Evolutionary conservation across 2,888 invertebrate genomes (phyloP).

Genomic region (Griposia aprilina): DNA sequence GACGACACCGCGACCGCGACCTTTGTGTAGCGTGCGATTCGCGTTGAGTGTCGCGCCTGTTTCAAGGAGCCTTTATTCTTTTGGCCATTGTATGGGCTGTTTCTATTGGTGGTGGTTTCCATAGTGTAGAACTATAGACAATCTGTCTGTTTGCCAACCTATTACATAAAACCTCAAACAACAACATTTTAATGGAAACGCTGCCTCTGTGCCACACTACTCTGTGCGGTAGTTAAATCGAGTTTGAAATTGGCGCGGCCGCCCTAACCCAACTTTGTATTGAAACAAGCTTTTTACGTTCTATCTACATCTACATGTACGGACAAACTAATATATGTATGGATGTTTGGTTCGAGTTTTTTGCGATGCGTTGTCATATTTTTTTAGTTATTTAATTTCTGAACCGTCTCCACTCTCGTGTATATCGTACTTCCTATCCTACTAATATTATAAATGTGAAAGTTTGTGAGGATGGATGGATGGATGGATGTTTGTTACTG

Average conservation of each 20-base stretch:
- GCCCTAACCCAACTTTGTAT: conserved; percentile 59
- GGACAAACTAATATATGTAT: conserved; percentile 14
- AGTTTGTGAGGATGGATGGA: no score
- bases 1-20: no score
- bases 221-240: conserved; percentile 75
- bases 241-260: conserved; percentile 76
- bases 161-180: conserved; percentile 50
- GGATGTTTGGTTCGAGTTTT: conserved; percentile 18
- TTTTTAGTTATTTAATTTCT: not conserved
- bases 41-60: no score
- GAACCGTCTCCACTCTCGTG: not conserved
- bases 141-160: conserved; percentile 24
- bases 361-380: not conserved
- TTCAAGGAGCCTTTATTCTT: no score
- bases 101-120: no score
- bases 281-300: conserved; percentile 58
- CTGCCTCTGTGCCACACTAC: conserved; percentile 42
- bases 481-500: no score
- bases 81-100: not conserved
- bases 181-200: conserved; percentile 45
- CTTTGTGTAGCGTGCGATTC: no score
- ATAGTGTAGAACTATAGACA: conserved; percentile 1
- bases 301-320: not conserved
- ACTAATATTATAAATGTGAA: no score
- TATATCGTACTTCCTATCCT: no score